Base-by-base conservation (phyloP, 2,113 vertebrate genomes). In the Elgaria multicarinata region DNA sequence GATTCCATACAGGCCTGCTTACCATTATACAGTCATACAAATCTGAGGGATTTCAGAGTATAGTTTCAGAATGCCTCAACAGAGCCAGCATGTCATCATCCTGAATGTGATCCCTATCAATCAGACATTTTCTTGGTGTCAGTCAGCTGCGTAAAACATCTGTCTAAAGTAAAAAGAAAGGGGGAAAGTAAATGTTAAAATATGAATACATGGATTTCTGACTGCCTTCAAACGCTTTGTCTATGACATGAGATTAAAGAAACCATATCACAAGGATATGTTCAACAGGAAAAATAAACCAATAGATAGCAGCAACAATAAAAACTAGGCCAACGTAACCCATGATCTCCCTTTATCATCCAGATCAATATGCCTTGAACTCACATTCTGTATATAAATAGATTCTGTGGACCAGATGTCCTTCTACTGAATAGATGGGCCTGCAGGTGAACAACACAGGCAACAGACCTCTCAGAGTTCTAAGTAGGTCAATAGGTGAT, bases 281-380 rank as follows among this genome's bases (percentile, higher is more conserved):
- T 75, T 82, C 31, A 31, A 22, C 4, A 71, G 31, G 6, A 8
- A 24, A 80, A 80, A 88, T 85, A 94, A 93, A 91, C 94, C 55
- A 83, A 28, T 75, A 62, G 66, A 82, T 28, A 64, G 67, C 39
- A 89, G 46, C 6, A 75, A n/a, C 14, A 86, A 76, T 55, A 86
- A 95, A 96, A 97, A 96, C 95, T 92, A 94, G 93, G 74, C 88
- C 93, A 90, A 95, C 92, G 91, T 95, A 90, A 90, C 90, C 93
- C 93, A 66, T 95, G 91, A 83, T 95, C 89, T 94, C 88, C 92
- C 87, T 93, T 90, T 92, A 90, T 94, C 90, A 81, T 88, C 26
- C 93, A 87, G 90, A 91, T 96, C 96, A 94, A 93, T 94, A 92
- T 72, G 81, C 81, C 83, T 93, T 96, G 85, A 93, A 93, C 88